Evolutionary conservation across 2,888 invertebrate genomes (phyloP), one percentile per base, ranked within the genome.

Genomic region (Ophion costatus): DNA sequence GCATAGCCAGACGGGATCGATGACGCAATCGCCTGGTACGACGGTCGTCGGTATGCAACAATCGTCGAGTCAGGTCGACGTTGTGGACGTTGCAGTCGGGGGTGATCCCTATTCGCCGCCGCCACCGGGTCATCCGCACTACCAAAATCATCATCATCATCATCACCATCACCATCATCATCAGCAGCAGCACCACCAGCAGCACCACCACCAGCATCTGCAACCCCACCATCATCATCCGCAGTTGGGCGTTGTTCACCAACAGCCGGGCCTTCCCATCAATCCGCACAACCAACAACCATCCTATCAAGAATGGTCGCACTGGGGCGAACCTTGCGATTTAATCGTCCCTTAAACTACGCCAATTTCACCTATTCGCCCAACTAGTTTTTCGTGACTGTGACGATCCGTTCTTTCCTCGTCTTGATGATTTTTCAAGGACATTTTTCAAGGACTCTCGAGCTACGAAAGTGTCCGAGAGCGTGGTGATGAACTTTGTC

Each of bases 81-180:
- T 91, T 81, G 90, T 90, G 71, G 91, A 91, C 88, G 91, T 90
- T 85, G 91, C 89, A 74, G 90, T 91, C 85, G 91, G 90, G 71
- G 90, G 89, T 75, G 93, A 93, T 79, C 90, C 93, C 89, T 93
- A 93, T 91, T 93, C 93, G 92, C 93, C 93, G 93, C 93, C 93
- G 90, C 93, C 93, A 89, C 93, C 93, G 93, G 93, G 93, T 93
- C 92, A 93, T 91, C 93, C 91, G 88, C 92, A 92, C 82, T 91
- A 92, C 88, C 91, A 92, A 76, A 91, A 90, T 76, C 91, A 91
- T 75, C 91, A 90, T 64, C 90, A 90, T 85, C 91, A 91, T 70
- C 89, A 87, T 42, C 89, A 88, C 22, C 92, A 92, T 80, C 92
- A 92, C 79, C 92, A 91, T 70, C 89, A 89, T 77, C 90, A 88